Percentiles rank a stretch among this genome's conserved stretches.
Conservation (phyloP, 2,888 invertebrate species). For the Drosophila setosimentum region DNA sequence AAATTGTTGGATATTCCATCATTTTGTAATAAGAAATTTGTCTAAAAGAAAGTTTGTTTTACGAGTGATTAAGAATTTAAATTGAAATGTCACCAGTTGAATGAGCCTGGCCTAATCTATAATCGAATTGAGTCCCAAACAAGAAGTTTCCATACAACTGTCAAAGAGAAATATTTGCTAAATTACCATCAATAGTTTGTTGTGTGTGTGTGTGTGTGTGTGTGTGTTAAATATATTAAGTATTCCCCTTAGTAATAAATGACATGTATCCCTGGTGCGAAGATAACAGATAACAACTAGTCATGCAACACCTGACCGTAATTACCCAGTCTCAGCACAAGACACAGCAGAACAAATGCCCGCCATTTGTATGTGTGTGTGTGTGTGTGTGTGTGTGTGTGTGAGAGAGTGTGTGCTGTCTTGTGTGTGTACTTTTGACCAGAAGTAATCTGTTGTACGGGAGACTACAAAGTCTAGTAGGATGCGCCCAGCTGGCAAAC, state of each 20-base stretch:
- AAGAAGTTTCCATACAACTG: conserved; percentile 14
- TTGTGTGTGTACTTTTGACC: conserved; percentile 31
- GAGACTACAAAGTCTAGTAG: conserved; percentile 61
- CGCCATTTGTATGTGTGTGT: conserved; percentile 3
- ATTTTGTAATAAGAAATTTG: background rate
- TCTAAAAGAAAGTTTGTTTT: background rate
- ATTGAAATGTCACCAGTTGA: background rate
- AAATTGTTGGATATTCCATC: background rate
- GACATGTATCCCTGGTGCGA: conserved; percentile 50
- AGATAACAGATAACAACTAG: conserved; percentile 70
- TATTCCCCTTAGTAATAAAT: conserved; percentile 45
- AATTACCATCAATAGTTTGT: conserved; percentile 15
- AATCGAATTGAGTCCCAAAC: background rate
- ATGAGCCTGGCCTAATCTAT: background rate
- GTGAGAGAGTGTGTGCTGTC: conserved; percentile 9
- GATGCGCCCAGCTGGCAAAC: conserved; percentile 65
- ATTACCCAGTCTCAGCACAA: conserved; percentile 53
- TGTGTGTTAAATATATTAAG: conserved; percentile 10
- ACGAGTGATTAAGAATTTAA: background rate
- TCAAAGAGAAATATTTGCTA: conserved; percentile 37
- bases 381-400: conserved; percentile 7
- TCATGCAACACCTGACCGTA: conserved; percentile 63
- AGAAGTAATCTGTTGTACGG: conserved; percentile 65
- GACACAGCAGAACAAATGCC: conserved; percentile 6
- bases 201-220: background rate